phyloP scores from a whole-genome alignment of 64 coral and sea anemone genomes.

The Montipora sp. region DNA sequence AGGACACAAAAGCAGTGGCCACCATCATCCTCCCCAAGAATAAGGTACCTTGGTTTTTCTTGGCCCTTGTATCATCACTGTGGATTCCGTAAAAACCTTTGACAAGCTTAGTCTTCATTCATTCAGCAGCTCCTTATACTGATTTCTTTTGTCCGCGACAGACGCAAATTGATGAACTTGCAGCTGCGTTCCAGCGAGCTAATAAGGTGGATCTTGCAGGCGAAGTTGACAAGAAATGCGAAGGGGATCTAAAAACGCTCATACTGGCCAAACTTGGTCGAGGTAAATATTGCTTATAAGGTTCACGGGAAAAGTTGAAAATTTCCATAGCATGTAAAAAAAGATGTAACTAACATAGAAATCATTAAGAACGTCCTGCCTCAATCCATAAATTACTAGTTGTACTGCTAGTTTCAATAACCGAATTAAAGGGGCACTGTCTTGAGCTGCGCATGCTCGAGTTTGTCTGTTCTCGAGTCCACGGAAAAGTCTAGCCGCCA shows the following conservation, averaged over 20 bases:
- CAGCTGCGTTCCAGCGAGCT: constrained; percentile 47
- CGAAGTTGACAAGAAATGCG: constrained; percentile 76
- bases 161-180: constrained; percentile 51
- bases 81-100: background rate
- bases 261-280: constrained; percentile 63
- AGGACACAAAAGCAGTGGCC: constrained; percentile 72
- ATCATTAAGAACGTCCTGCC: no score
- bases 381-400: no score
- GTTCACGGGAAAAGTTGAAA: no score
- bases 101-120: background rate
- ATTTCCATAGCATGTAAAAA: no score
- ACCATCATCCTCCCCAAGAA: constrained; percentile 64
- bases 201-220: constrained; percentile 60
- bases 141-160: background rate
- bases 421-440: no score
- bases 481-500: no score
- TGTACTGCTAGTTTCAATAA: no score
- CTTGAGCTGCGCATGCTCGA: no score
- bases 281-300: constrained; percentile 7
- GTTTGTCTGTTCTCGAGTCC: no score
- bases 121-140: background rate
- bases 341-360: no score
- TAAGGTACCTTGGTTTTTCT: constrained; percentile 45
- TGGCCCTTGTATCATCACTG: background rate
- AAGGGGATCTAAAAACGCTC: constrained; percentile 66